Percentiles rank a stretch among this genome's conserved stretches.
phyloP scores from a whole-genome alignment of 2,888 invertebrate genomes.

The Congeria kusceri region DNA sequence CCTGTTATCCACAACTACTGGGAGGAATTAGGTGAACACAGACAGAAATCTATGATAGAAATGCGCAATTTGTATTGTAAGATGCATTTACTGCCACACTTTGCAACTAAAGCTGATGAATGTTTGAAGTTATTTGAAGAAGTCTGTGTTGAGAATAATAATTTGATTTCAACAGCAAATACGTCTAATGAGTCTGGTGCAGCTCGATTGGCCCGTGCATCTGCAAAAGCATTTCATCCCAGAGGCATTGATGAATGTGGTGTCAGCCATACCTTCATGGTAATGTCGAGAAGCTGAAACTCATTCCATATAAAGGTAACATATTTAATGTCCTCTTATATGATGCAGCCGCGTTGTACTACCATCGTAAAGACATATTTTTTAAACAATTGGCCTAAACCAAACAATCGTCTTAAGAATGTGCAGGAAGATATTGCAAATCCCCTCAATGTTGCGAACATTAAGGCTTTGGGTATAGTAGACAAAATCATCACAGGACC shows the following conservation, averaged over 20 bases:
- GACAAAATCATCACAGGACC: slow-evolving; percentile 34
- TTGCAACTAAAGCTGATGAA: slow-evolving; percentile 30
- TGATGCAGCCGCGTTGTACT: slow-evolving; percentile 20
- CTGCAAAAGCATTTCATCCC: slow-evolving; percentile 11
- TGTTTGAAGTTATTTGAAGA: slow-evolving; percentile 24
- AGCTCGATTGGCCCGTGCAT: slow-evolving; percentile 14
- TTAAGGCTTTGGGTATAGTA: slow-evolving; percentile 23
- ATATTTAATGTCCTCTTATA: slow-evolving; percentile 33
- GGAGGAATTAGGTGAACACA: slow-evolving; percentile 1
- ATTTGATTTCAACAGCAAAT: slow-evolving; percentile 16
- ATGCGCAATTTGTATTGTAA: slow-evolving; percentile 30
- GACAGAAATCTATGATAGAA: neutral
- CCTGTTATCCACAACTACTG: slow-evolving; percentile 14
- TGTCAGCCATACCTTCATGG: slow-evolving; percentile 9
- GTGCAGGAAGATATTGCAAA: slow-evolving; percentile 15
- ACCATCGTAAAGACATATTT: slow-evolving; percentile 24
- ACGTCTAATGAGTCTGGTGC: slow-evolving; percentile 20
- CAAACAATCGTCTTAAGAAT: slow-evolving; percentile 24
- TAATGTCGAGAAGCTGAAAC: neutral
- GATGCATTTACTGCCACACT: slow-evolving; percentile 33
- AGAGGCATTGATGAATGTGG: slow-evolving; percentile 33
- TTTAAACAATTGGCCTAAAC: slow-evolving; percentile 12
- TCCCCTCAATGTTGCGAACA: slow-evolving; percentile 17
- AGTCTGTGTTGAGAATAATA: neutral
- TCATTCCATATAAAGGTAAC: slow-evolving; percentile 22